Percentiles rank a stretch among this genome's conserved stretches.
Conservation (phyloP, 1,140 invertebrate species). For the Aricia agestis region DNA sequence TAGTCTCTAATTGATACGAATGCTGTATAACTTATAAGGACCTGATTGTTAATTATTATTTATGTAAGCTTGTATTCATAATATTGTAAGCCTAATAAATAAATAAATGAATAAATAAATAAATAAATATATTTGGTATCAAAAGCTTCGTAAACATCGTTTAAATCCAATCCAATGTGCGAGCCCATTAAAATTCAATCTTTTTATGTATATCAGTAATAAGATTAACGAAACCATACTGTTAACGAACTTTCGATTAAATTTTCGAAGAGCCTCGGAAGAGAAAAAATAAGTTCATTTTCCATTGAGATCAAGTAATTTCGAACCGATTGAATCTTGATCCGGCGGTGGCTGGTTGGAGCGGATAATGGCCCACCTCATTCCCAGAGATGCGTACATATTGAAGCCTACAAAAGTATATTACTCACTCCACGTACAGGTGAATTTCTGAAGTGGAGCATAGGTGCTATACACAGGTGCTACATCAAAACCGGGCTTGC, state of each 20-base stretch:
- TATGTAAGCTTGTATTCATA: no score
- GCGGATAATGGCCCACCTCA: background rate
- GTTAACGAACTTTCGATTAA: background rate
- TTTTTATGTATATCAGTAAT: background rate
- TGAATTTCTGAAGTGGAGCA: no score
- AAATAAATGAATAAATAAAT: no score
- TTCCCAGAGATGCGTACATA: background rate
- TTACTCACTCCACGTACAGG: background rate
- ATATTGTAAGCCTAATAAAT: no score
- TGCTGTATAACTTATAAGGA: no score
- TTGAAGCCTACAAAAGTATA: background rate
- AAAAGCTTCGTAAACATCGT: no score
- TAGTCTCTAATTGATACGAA: no score
- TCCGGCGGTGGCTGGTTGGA: background rate
- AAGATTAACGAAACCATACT: constrained; percentile 12
- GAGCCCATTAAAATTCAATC: background rate
- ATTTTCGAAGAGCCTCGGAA: background rate
- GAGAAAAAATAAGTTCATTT: constrained; percentile 5
- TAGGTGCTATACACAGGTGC: no score
- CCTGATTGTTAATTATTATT: no score
- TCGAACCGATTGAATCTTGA: background rate
- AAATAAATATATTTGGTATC: no score
- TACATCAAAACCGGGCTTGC: no score
- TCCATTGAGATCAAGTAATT: constrained; percentile 1
- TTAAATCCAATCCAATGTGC: no score